Percentiles rank a stretch among this genome's conserved stretches.
Conservation (phyloP, 2,113 vertebrate genomes). For the Abramis brama region DNA sequence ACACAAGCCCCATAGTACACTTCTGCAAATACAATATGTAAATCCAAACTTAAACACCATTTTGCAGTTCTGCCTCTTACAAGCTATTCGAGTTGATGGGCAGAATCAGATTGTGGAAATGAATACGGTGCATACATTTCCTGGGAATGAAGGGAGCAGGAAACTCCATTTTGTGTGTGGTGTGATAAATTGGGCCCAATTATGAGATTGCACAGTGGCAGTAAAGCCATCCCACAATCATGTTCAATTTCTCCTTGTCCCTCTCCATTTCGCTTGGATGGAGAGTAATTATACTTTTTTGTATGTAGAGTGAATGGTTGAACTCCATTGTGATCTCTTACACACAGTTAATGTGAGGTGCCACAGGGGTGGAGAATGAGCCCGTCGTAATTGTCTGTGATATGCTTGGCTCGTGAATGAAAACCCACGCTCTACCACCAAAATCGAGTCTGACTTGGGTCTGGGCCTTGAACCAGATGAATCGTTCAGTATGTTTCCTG, state of each 20-base stretch:
- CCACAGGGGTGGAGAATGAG: slow-evolving; percentile 46
- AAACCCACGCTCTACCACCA: not conserved
- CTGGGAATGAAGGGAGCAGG: not conserved
- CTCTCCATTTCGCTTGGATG: slow-evolving; percentile 1
- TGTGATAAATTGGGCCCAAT: slow-evolving; percentile 55
- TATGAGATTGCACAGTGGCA: slow-evolving; percentile 42
- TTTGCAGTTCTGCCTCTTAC: slow-evolving; percentile 4
- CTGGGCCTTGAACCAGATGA: slow-evolving; percentile 41
- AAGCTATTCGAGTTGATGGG: slow-evolving; percentile 12
- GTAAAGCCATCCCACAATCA: slow-evolving; percentile 46
- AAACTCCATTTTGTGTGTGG: slow-evolving; percentile 34
- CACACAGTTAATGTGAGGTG: slow-evolving; percentile 34
- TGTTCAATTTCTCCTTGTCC: slow-evolving; percentile 32
- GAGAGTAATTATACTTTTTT: slow-evolving; percentile 47
- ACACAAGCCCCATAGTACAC: not conserved
- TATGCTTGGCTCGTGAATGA: slow-evolving; percentile 33
- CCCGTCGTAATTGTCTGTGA: slow-evolving; percentile 49
- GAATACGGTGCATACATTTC: slow-evolving; percentile 2
- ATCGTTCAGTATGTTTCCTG: slow-evolving; percentile 47
- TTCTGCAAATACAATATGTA: not conserved
- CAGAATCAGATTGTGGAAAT: not conserved
- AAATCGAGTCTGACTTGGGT: slow-evolving; percentile 36
- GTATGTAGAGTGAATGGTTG: slow-evolving; percentile 27
- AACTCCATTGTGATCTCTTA: slow-evolving; percentile 39
- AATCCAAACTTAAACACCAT: slow-evolving; percentile 10